Conservation (phyloP, 2,888 invertebrate genomes). For the Molanna angustata region DNA sequence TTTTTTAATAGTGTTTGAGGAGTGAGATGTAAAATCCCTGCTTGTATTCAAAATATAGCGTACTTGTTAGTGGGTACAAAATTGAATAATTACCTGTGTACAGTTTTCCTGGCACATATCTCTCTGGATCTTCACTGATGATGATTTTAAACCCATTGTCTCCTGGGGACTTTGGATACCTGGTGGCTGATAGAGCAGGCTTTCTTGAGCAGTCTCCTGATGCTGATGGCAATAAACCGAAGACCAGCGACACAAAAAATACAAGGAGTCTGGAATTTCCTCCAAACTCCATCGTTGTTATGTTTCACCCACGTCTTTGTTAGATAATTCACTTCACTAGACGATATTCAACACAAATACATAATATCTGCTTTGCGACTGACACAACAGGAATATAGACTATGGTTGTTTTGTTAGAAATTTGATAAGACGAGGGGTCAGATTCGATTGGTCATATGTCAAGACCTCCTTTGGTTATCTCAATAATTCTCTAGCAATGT, state of each 20-base stretch:
- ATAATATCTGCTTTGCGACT: not conserved
- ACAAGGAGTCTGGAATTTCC: not conserved
- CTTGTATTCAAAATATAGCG: too few species aligned
- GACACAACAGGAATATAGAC: not conserved
- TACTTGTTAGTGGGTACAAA: too few species aligned
- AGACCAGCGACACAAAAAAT: conserved; percentile 4
- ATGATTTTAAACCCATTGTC: conserved; percentile 85
- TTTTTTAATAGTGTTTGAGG: too few species aligned
- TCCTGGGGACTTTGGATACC: conserved; percentile 62
- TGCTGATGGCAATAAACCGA: conserved; percentile 31
- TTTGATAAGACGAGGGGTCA: too few species aligned
- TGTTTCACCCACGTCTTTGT: not conserved
- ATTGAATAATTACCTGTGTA: conserved; percentile 73
- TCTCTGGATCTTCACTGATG: conserved; percentile 74
- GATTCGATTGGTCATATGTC: too few species aligned
- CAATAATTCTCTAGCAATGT: too few species aligned
- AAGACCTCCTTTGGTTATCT: too few species aligned
- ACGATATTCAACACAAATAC: not conserved
- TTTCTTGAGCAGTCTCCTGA: conserved; percentile 45
- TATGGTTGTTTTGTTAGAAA: too few species aligned
- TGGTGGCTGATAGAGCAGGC: conserved; percentile 42
- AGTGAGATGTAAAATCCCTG: too few species aligned
- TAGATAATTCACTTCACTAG: not conserved
- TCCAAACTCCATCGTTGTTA: too few species aligned
- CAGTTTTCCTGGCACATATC: conserved; percentile 78